Conservation (phyloP, 2,888 invertebrate species). For the Mallateleia sp. region DNA sequence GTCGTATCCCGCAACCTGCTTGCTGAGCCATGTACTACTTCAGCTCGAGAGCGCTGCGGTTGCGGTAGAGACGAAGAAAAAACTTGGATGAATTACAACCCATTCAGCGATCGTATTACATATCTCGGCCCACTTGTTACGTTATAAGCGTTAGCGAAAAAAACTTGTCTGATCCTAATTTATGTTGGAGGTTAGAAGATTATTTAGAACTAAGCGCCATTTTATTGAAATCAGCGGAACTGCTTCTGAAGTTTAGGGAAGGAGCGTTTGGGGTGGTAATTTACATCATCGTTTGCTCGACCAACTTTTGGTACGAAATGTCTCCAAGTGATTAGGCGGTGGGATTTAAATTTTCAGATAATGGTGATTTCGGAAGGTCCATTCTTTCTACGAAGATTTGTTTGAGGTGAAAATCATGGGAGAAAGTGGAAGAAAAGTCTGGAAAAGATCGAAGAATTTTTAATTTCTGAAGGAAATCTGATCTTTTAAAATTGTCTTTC, state of each 20-base stretch:
- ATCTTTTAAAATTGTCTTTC: too few relatives aligned
- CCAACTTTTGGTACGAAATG: too few relatives aligned
- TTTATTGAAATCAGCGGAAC: conserved; percentile 23
- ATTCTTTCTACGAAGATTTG: too few relatives aligned
- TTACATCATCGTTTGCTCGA: too few relatives aligned
- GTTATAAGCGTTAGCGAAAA: conserved; percentile 42
- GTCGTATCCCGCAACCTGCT: conserved; percentile 77
- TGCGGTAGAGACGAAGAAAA: conserved; percentile 65
- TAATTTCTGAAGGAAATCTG: too few relatives aligned
- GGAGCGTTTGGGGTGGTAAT: not conserved
- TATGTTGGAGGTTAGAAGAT: conserved; percentile 33
- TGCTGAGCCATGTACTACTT: conserved; percentile 72
- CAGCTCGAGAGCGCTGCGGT: conserved; percentile 64
- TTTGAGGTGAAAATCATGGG: too few relatives aligned
- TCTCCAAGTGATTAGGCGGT: too few relatives aligned
- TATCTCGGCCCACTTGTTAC: conserved; percentile 68
- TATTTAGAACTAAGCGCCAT: conserved; percentile 17
- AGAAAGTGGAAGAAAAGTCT: too few relatives aligned
- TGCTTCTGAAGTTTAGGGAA: not conserved
- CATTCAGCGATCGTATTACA: conserved; percentile 73
- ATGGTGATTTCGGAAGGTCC: too few relatives aligned
- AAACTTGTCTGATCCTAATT: conserved; percentile 39
- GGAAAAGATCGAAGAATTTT: too few relatives aligned
- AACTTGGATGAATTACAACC: conserved; percentile 71
- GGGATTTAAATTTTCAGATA: too few relatives aligned